Evolutionary conservation across 2,113 vertebrate genomes (phyloP), one percentile per base, ranked within the genome.

Genomic region (Lagopus muta): DNA sequence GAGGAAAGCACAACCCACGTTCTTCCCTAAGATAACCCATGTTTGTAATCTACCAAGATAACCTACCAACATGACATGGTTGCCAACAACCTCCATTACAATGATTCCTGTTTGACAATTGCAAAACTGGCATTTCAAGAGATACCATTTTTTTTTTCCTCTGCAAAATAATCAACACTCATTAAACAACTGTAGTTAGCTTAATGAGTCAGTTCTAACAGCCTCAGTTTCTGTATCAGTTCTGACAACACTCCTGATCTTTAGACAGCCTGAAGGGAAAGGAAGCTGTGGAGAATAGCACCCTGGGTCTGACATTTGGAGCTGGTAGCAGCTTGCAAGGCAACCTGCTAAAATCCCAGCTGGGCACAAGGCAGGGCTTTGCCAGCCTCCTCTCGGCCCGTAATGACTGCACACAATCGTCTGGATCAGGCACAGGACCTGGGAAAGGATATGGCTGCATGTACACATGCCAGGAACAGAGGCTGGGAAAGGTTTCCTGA

Each of bases 401-500:
- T 30, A 19, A 76, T 64, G 83, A 71, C 10, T 1, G 2, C 60
- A 77, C 54, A 30, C 0, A 0, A 76, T 43, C 0, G 6, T 62
- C 58, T 58, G 87, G 54, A 72, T 8, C 28, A 36, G 0, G 4
- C 42, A 60, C 21, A 40, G 27, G 58, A 84, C 32, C 42, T 50
- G 40, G 3, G 34, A 91, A 36, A 72, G 66, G 42, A 77, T 6
- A 50, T 1, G 1, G 65, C 43, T 66, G 76, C 1, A 1, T 47
- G 27, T 4, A 72, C 28, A n/a, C 10, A 0, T 28, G 27, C 40
- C 85, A 88, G 78, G 58, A 77, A 70, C 24, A 61, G 42, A 62
- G 74, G 81, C 84, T 90, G 80, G 65, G 77, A 84, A 36, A 94
- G 93, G 88, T 88, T 95, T 88, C n/a, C 11, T 61, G 45, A 95